phyloP scores from a whole-genome alignment of 2,888 invertebrate genomes.

The Notodromas monacha region DNA sequence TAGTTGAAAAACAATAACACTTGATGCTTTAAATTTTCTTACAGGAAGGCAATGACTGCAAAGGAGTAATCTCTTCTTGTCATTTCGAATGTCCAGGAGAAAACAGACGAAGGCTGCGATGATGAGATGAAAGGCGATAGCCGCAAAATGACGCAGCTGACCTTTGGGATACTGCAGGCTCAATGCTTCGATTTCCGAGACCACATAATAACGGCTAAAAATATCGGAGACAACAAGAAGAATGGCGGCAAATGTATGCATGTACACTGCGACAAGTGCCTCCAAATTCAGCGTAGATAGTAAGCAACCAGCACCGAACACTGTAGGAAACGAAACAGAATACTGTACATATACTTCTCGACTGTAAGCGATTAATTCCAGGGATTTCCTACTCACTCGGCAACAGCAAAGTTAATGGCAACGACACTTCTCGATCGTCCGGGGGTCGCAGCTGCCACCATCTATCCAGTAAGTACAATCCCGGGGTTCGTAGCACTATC shows the following conservation, averaged over 20 bases:
- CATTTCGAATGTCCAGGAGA: conserved; percentile 13
- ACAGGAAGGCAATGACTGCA: conserved; percentile 19
- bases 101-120: conserved; percentile 13
- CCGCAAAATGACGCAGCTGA: conserved; percentile 10
- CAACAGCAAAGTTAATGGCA: too few species aligned
- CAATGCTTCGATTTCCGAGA: conserved; percentile 13
- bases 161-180: too few species aligned
- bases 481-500: conserved; percentile 18
- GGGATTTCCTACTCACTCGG: too few species aligned
- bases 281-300: conserved; percentile 12
- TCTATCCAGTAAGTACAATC: conserved; percentile 18
- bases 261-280: conserved; percentile 19
- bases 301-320: conserved; percentile 5
- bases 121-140: conserved; percentile 10
- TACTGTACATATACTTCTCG: too few species aligned
- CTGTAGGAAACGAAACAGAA: too few species aligned
- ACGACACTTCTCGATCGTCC: too few species aligned
- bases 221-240: conserved; percentile 17
- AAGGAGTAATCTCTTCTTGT: conserved; percentile 14
- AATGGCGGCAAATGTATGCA: conserved; percentile 18
- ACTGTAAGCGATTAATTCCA: too few species aligned
- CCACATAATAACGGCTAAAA: conserved; percentile 17
- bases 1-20: too few species aligned
- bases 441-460: conserved; percentile 17
- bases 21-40: too few species aligned